A percentile compares a stretch with the other conserved stretches of the same genome.
Conservation (phyloP, 1,140 invertebrate species). For the Drosophila kurseongensis region DNA sequence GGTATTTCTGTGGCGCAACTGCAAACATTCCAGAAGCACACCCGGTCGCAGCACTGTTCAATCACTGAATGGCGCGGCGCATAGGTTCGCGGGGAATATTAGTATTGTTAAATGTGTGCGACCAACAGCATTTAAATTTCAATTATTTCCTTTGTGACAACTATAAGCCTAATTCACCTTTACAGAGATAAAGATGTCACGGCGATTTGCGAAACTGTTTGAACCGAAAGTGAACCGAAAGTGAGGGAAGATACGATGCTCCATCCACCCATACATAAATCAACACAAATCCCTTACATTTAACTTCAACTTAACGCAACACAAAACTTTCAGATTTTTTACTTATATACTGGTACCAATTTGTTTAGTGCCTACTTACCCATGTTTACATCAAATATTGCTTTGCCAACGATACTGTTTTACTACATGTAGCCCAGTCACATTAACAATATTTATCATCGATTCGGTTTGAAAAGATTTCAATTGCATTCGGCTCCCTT, state of each 20-base stretch:
- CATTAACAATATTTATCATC: no score
- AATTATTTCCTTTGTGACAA: slow-evolving; percentile 52
- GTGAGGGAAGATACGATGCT: slow-evolving; percentile 17
- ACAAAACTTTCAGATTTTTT: slow-evolving; percentile 39
- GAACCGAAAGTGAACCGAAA: background rate
- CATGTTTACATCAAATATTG: background rate
- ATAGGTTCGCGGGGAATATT: no score
- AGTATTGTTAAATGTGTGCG: background rate
- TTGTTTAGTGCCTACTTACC: background rate
- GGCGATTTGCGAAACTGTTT: background rate
- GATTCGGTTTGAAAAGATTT: background rate
- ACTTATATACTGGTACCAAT: background rate
- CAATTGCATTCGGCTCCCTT: no score
- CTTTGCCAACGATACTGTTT: background rate
- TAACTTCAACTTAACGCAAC: slow-evolving; percentile 48
- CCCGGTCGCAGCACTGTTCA: slow-evolving; percentile 1
- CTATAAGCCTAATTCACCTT: slow-evolving; percentile 49
- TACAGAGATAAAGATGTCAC: background rate
- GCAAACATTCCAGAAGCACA: slow-evolving; percentile 13
- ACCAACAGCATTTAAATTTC: slow-evolving; percentile 52
- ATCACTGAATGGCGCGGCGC: no score
- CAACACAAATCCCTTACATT: slow-evolving; percentile 70
- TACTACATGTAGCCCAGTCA: no score
- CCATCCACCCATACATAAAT: slow-evolving; percentile 9
- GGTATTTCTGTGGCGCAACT: slow-evolving; percentile 11